Evolutionary conservation across 2,888 invertebrate species (phyloP).

Genomic region (Lasius platythorax): DNA sequence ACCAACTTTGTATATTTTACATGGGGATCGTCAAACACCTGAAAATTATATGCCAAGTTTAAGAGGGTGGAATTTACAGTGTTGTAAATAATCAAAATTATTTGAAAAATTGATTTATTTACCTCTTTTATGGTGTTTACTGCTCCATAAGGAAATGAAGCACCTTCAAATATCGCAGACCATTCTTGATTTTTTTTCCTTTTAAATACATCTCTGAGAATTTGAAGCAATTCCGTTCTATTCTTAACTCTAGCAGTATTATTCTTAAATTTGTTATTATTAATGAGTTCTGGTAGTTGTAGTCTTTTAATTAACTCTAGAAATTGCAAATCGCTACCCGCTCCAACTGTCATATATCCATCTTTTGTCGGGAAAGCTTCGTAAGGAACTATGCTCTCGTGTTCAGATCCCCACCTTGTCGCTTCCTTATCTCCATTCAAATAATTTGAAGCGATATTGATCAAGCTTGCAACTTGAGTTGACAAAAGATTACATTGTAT

Average conservation of each 20-base stretch:
- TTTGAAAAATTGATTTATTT: slow-evolving; percentile 49
- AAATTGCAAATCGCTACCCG: slow-evolving; percentile 95
- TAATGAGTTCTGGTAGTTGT: slow-evolving; percentile 88
- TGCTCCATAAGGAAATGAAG: slow-evolving; percentile 95
- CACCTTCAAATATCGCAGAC: slow-evolving; percentile 90
- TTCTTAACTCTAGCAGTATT: slow-evolving; percentile 93
- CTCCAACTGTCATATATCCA: slow-evolving; percentile 94
- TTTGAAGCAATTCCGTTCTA: slow-evolving; percentile 89
- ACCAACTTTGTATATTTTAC: slow-evolving; percentile 91
- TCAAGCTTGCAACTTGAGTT: slow-evolving; percentile 95
- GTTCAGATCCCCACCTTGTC: slow-evolving; percentile 95
- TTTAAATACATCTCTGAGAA: slow-evolving; percentile 88
- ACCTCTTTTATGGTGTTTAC: slow-evolving; percentile 94
- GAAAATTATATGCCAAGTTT: slow-evolving; percentile 56
- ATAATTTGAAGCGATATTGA: slow-evolving; percentile 96
- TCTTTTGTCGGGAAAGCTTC: slow-evolving; percentile 95
- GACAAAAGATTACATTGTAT: slow-evolving; percentile 97
- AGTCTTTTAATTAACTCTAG: slow-evolving; percentile 90
- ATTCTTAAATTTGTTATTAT: slow-evolving; percentile 89
- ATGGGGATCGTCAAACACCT: slow-evolving; percentile 96
- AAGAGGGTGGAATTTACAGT: slow-evolving; percentile 2
- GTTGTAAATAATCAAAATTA: neutral
- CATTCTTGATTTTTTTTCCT: slow-evolving; percentile 92
- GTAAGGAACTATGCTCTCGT: slow-evolving; percentile 98
- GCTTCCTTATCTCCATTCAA: slow-evolving; percentile 94